Evolutionary conservation across 2,888 invertebrate genomes (phyloP).

Genomic region (Portevinia maculata): DNA sequence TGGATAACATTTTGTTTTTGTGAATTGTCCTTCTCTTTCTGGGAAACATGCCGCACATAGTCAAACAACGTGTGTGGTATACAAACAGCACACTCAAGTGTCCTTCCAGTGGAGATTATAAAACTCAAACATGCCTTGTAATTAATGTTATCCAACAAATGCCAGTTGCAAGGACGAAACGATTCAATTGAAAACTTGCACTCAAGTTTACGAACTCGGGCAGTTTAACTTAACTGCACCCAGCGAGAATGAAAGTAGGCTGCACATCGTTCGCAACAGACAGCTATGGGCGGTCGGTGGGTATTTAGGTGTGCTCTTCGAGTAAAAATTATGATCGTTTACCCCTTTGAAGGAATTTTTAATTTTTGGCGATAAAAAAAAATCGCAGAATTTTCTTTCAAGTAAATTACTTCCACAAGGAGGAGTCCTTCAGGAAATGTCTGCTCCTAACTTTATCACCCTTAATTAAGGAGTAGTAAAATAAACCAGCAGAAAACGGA

Average conservation of each 20-base stretch:
- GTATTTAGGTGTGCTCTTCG: neutral
- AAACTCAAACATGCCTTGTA: slow-evolving; percentile 13
- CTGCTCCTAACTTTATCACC: slow-evolving; percentile 71
- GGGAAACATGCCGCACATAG: slow-evolving; percentile 5
- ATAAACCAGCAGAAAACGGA: slow-evolving; percentile 23
- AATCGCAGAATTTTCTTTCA: slow-evolving; percentile 25
- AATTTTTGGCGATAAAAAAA: slow-evolving; percentile 53
- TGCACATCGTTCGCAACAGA: slow-evolving; percentile 63
- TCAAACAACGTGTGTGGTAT: slow-evolving; percentile 4
- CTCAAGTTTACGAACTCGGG: neutral
- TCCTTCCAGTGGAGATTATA: slow-evolving; percentile 12
- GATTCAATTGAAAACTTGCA: slow-evolving; percentile 34
- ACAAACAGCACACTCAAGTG: slow-evolving; percentile 19
- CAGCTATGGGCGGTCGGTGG: slow-evolving; percentile 13
- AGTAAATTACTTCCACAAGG: slow-evolving; percentile 68
- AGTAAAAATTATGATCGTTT: slow-evolving; percentile 58
- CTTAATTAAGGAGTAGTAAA: slow-evolving; percentile 66
- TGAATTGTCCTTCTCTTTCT: slow-evolving; percentile 7
- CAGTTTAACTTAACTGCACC: slow-evolving; percentile 22
- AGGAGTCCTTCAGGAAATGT: slow-evolving; percentile 50
- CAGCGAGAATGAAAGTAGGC: slow-evolving; percentile 28
- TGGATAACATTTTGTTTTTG: slow-evolving; percentile 39
- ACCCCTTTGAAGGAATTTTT: slow-evolving; percentile 59
- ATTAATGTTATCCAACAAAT: slow-evolving; percentile 30
- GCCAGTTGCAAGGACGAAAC: slow-evolving; percentile 24